Evolutionary conservation across 2,888 invertebrate genomes (phyloP), one percentile per base, ranked within the genome.

Genomic region (Ephialtes manifestator): DNA sequence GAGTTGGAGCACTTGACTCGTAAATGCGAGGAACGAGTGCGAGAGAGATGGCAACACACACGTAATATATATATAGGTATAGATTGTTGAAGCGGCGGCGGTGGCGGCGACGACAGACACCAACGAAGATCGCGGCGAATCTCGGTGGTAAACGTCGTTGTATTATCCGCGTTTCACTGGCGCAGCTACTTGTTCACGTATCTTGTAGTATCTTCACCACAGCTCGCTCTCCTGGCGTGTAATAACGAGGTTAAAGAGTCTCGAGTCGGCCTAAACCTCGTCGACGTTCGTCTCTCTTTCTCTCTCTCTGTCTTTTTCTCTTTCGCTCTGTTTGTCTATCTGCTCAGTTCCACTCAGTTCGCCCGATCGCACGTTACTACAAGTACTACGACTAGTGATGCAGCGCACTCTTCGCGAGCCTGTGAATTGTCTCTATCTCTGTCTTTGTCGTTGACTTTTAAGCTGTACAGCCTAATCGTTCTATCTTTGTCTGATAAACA

Each of bases 111-210:
- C 20, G 31, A 15, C 13, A 13, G 46, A 15, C 15, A 46, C 46
- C 46, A 13, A 60, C 35, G 35, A 63, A 72, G 65, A 74, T 63
- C 48, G 63, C 24, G 35, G 76, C 35, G 67, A 67, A 80, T 84
- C 81, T 81, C 81, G 67, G 71, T 67, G 77, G 77, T 76, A 84
- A 79, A 63, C 39, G 65, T 84, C 43, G 10, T 65, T 10, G 71
- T 80, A 63, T 83, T 70, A 74, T 83, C 70, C 60, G 70, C 55
- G 48, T 63, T 60, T 63, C 60, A 46, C 63, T 55, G 58, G 51
- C 13, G 43, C 55, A 4, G 53, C 53, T 55, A 55, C 53, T 70
- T 70, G 65, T 77, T 35, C 67, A 60, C n/a, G 78, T 60, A 77
- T 55, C 46, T 53, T 68, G 68, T 82, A 48, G 55, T 46, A 76